Evolutionary conservation across 2,113 vertebrate species (phyloP).

Genomic region (Agapornis roseicollis): DNA sequence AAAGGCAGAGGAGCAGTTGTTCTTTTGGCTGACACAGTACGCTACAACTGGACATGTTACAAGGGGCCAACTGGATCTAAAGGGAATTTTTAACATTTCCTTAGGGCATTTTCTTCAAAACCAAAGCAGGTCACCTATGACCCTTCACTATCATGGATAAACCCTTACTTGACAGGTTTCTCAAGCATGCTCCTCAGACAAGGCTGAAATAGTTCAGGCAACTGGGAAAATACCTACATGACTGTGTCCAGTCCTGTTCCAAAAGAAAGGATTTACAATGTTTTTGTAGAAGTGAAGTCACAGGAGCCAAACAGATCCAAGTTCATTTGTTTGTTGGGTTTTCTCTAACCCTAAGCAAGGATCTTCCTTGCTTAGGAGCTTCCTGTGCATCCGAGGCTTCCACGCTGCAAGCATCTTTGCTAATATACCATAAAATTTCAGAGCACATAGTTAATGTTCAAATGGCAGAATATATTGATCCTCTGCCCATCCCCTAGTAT

Average conservation of each 20-base stretch:
- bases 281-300: neutral
- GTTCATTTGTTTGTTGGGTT: neutral
- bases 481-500: constrained; percentile 79
- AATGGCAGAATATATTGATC: constrained; percentile 77
- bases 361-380: neutral
- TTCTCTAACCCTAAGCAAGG: neutral
- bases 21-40: neutral
- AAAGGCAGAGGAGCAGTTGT: neutral
- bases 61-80: rapidly evolving
- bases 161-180: neutral
- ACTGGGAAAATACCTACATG: neutral
- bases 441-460: constrained; percentile 80
- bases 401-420: constrained; percentile 48
- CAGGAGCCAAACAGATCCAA: neutral
- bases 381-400: constrained; percentile 15
- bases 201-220: neutral
- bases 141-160: neutral
- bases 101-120: neutral
- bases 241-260: neutral
- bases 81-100: neutral
- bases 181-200: rapidly evolving
- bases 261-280: neutral
- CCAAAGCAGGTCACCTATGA: neutral
- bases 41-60: rapidly evolving
- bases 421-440: constrained; percentile 74